These are phyloP conservation scores for Micromys minutus DNA, from an alignment of 2,113 vertebrate species.

Conservation along the genomic window DNA sequence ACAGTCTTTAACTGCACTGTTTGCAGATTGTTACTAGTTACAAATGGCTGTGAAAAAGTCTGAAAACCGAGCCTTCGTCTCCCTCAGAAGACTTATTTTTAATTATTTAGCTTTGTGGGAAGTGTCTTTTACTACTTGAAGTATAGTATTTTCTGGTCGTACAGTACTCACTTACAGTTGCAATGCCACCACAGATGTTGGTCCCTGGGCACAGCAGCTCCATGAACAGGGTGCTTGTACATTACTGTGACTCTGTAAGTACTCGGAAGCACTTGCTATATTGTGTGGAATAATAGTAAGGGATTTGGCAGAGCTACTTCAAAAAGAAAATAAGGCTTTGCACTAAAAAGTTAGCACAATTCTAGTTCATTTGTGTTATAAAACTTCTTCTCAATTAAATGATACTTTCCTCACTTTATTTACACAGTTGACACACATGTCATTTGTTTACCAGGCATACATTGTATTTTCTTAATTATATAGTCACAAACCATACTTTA, in stretches of 20 bases:
- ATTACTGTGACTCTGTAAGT: neutral
- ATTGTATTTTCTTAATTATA: slow-evolving; percentile 32
- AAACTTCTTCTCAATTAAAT: slow-evolving; percentile 2
- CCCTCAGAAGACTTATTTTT: slow-evolving; percentile 61
- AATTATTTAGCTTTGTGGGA: slow-evolving; percentile 63
- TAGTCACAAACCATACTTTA: neutral
- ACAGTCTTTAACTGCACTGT: neutral
- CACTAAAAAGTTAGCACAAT: slow-evolving; percentile 35
- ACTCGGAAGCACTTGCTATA: neutral
- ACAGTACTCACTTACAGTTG: neutral
- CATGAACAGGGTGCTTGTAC: slow-evolving; percentile 27
- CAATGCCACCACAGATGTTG: neutral
- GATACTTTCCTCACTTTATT: slow-evolving; percentile 42
- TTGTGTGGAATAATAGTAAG: slow-evolving; percentile 55
- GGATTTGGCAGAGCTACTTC: slow-evolving; percentile 46
- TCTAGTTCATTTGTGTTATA: slow-evolving; percentile 48
- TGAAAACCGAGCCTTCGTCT: slow-evolving; percentile 36
- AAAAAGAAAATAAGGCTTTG: slow-evolving; percentile 55
- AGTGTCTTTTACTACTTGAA: slow-evolving; percentile 25
- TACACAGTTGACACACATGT: neutral
- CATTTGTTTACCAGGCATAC: neutral
- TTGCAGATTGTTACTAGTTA: slow-evolving; percentile 16
- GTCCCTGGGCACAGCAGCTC: neutral
- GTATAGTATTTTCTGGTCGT: slow-evolving; percentile 12
- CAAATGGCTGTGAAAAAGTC: neutral